phyloP scores from a whole-genome alignment of 2,797 vertebrate species.

The Phyllotis vaccarum region DNA sequence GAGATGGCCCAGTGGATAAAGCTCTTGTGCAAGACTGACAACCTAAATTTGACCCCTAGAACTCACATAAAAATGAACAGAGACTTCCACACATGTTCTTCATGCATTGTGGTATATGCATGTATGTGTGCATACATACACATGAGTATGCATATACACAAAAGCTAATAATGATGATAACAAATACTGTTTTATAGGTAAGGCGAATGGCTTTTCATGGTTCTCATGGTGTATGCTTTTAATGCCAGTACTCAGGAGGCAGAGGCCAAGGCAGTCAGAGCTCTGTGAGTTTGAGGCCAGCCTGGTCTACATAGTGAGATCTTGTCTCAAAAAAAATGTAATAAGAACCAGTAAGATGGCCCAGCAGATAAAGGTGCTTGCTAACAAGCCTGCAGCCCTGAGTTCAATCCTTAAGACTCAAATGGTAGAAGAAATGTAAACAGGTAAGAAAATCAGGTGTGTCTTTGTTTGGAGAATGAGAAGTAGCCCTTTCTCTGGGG shows the following conservation, averaged over 20 bases:
- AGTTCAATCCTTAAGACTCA: background rate
- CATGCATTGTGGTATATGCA: background rate
- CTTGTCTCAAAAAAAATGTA: background rate
- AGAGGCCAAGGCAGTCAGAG: background rate
- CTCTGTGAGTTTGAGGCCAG: background rate
- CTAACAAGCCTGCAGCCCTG: background rate
- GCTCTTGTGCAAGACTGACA: background rate
- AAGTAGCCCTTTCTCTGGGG: background rate
- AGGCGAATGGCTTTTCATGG: background rate
- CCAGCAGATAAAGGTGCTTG: background rate
- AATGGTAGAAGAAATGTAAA: background rate
- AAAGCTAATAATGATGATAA: background rate
- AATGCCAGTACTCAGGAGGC: background rate
- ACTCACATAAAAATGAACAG: background rate
- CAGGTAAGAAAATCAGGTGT: constrained; percentile 32
- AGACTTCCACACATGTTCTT: background rate
- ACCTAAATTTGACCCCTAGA: background rate
- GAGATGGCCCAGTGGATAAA: background rate
- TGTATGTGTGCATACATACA: background rate
- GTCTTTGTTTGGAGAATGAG: constrained; percentile 22
- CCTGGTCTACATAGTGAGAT: background rate
- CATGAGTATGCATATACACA: too few relatives aligned
- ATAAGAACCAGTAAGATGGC: background rate
- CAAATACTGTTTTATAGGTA: background rate
- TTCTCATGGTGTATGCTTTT: background rate